Conservation (phyloP, 1,140 invertebrate genomes). For the Pseudomyrmex pallidus region DNA sequence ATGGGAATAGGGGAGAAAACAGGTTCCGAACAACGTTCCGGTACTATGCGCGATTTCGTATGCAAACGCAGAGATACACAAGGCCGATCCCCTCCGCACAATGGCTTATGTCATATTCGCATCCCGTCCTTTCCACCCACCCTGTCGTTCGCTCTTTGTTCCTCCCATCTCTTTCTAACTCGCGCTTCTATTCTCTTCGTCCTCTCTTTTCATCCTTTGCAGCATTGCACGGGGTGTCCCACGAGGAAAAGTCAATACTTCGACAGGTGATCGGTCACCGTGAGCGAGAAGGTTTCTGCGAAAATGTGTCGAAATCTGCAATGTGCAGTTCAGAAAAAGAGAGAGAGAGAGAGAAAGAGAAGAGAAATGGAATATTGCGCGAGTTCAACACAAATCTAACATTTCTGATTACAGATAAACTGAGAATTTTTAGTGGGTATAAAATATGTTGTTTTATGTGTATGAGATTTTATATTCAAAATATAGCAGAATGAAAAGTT, state of each 20-base stretch:
- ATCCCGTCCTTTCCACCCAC: background rate
- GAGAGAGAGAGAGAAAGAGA: too few species aligned
- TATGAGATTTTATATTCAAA: too few species aligned
- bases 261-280: slow-evolving; percentile 22
- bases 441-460: too few species aligned
- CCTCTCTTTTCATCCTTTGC: slow-evolving; percentile 9
- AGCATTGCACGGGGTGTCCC: slow-evolving; percentile 7
- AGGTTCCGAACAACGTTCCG: slow-evolving; percentile 57
- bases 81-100: slow-evolving; percentile 54
- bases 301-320: slow-evolving; percentile 13
- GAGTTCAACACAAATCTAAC: background rate
- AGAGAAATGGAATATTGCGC: background rate
- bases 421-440: too few species aligned
- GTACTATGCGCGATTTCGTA: slow-evolving; percentile 59
- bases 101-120: slow-evolving; percentile 72
- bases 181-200: background rate
- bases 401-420: background rate
- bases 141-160: background rate
- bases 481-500: too few species aligned
- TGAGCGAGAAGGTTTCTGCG: slow-evolving; percentile 32
- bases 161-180: background rate
- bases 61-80: slow-evolving; percentile 68
- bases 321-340: too few species aligned
- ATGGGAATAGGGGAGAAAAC: slow-evolving; percentile 56
- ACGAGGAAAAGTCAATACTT: slow-evolving; percentile 42